Percentiles rank a stretch among this genome's conserved stretches.
phyloP scores from a whole-genome alignment of 2,113 vertebrate species.

The Rutilus rutilus region DNA sequence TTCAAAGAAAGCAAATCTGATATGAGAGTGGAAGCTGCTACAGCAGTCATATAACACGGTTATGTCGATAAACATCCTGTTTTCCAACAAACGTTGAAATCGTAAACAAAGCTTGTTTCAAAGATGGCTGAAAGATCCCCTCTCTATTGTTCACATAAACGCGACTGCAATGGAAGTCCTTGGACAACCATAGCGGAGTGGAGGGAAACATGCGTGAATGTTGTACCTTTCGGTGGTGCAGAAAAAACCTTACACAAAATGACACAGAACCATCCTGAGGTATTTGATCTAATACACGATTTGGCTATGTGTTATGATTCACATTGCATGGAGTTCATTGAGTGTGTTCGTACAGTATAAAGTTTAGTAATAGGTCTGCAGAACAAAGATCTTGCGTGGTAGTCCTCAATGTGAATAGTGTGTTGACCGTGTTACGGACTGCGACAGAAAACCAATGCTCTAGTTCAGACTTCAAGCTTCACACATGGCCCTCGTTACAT shows the following conservation, averaged over 20 bases:
- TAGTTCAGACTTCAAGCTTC: conserved; percentile 68
- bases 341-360: conserved; percentile 37
- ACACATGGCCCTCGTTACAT: conserved; percentile 58
- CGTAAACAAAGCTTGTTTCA: conserved; percentile 22
- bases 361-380: conserved; percentile 50
- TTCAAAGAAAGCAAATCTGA: conserved; percentile 57
- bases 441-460: conserved; percentile 61
- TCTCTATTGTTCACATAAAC: conserved; percentile 53
- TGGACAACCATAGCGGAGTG: conserved; percentile 56
- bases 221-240: conserved; percentile 2
- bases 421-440: conserved; percentile 45
- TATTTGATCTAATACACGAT: conserved; percentile 73
- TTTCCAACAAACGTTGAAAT: conserved; percentile 22
- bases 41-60: conserved; percentile 3
- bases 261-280: conserved; percentile 77
- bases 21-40: conserved; percentile 30
- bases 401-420: conserved; percentile 23
- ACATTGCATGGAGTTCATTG: conserved; percentile 53
- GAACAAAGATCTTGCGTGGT: conserved; percentile 37
- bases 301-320: conserved; percentile 71
- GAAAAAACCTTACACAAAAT: conserved; percentile 57
- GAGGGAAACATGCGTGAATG: conserved; percentile 36
- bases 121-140: conserved; percentile 27
- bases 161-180: conserved; percentile 74
- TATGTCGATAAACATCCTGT: background rate